phyloP scores from a whole-genome alignment of 2,113 vertebrate genomes.

The Nymphicus hollandicus region DNA sequence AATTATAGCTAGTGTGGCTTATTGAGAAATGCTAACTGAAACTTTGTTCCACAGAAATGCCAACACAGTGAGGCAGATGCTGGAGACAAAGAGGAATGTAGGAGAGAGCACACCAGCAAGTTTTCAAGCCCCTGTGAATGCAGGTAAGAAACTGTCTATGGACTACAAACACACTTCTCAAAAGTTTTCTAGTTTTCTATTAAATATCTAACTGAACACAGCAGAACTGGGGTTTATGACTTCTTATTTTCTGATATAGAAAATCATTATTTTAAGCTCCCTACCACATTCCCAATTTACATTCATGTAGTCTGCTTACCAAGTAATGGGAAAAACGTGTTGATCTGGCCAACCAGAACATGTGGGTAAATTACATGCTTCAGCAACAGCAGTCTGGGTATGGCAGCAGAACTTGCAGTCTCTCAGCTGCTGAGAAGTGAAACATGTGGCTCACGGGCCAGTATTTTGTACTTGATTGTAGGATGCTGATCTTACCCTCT shows the following conservation, averaged over 20 bases:
- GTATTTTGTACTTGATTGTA: not conserved
- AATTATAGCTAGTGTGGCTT: not conserved
- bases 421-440: not conserved
- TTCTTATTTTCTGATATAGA: not conserved
- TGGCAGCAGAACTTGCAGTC: not conserved
- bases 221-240: not conserved
- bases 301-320: not conserved
- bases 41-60: conserved; percentile 66
- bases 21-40: not conserved
- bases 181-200: not conserved
- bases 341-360: not conserved
- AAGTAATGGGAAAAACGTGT: not conserved
- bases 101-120: conserved; percentile 63
- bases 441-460: rapidly evolving
- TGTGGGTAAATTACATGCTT: not conserved
- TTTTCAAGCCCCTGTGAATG: conserved; percentile 67
- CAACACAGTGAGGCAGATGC: conserved; percentile 79
- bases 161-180: not conserved
- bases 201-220: not conserved
- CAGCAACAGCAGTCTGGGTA: not conserved
- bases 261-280: not conserved
- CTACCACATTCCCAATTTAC: not conserved
- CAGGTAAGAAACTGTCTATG: conserved; percentile 60
- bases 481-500: not conserved
- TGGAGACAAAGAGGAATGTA: conserved; percentile 78